Evolutionary conservation across 2,888 invertebrate genomes (phyloP), one percentile per base, ranked within the genome.

Genomic region (Dysmachus trigonus): DNA sequence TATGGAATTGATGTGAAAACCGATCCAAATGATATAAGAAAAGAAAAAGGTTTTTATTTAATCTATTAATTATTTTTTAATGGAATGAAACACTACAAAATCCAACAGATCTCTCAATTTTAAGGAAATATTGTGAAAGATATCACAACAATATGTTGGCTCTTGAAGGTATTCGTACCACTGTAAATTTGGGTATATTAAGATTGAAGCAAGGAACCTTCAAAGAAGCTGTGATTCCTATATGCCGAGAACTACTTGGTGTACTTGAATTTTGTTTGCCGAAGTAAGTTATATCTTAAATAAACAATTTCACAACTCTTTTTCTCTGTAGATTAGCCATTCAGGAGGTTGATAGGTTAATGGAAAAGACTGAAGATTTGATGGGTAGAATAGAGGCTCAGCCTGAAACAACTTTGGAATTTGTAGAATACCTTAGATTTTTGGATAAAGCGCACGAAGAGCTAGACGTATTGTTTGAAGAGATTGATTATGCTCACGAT

Each of bases 401-500:
- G 85, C 97, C 97, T 0, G 92, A 93, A 47, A 93, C 94, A 0
- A 97, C 97, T 0, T 93, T 94, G 0, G 96, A 97, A 88, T 94
- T 95, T n/a, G 94, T 94, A 13, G 90, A 92, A n/a, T 93, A 93
- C 84, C 87, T 92, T 30, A 89, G 91, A 71, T 94, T 94, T 77
- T 91, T 95, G 0, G 93, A 93, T 47, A 94, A 95, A 84, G 94
- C 95, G 8, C 94, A 95, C 88, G 90, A 93, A 1, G 93, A 95
- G 89, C 94, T 97, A 84, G 95, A 95, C 31, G 92, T 92, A 31
- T 93, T 98, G 89, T 97, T 97, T 90, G 93, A 94, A 74, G 94
- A 95, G 38, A 92, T 97, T 5, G 96, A 97, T 90, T 96, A 97
- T 90, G 94, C 96, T 6, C 95, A 96, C 88, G 97, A 98, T 89